Base-by-base conservation (phyloP, 2,797 vertebrate genomes). In the Peromyscus aztecus region DNA sequence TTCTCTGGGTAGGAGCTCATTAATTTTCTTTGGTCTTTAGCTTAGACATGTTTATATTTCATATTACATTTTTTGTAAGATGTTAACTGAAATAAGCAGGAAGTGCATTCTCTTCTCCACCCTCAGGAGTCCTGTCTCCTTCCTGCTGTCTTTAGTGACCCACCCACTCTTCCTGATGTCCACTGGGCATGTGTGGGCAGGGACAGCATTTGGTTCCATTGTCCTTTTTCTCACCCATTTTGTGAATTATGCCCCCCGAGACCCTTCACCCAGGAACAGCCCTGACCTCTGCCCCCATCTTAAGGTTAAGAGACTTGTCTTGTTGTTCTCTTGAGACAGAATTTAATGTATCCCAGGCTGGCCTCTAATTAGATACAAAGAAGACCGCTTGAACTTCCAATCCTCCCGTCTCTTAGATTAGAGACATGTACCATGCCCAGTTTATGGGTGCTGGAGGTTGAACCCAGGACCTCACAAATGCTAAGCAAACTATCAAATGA, bases 331-430 rank as follows among this genome's bases (percentile, higher is more conserved):
- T 77, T 77, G 31, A 49, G 13, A 49, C 31, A 89, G 40, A 21
- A n/a, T 49, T 57, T 77, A 46, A 46, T 1, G 21, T n/a, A 49
- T 43, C 40, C 13, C 29, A 89, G 86, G 29, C 29, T 89, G 17
- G 71, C 37, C 16, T 63, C 43, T n/a, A 77, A 63, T 55, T 59
- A 63, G 12, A 34, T 65, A 65, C 6, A 4, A 29, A 49, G 31
- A 49, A 61, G 40, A 77, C 6, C 1, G 0, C 12, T 5, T 9
- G 8, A n/a, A 63, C 31, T 77, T n/a, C 71, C 0, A 1, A 52
- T 37, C 34, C 21, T 49, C 2, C 19, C 65, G 9, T 65, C 59
- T 65, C 57, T 49, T 27, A 3, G 14, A 46, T 63, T 29, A 49
- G 27, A 59, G 17, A 19, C 87, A 63, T n/a, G 40, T 14, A 63